A percentile compares a stretch with the other conserved stretches of the same genome.
These are phyloP conservation scores for Diprion similis DNA, from an alignment of 1,140 invertebrate genomes.

Conservation along the genomic window DNA sequence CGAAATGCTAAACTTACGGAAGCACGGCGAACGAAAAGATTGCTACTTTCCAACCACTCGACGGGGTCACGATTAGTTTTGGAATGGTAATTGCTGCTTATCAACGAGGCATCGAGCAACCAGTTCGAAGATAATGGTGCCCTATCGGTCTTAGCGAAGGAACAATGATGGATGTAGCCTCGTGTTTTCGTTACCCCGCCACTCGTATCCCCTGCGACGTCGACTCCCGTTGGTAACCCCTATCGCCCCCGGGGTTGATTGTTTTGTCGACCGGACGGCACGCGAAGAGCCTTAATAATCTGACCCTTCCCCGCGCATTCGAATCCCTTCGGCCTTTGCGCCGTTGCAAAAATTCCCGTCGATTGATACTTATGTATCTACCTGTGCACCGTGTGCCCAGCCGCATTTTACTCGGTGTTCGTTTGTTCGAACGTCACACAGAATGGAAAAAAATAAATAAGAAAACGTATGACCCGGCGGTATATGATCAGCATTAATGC, in stretches of 20 bases:
- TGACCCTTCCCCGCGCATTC: background rate
- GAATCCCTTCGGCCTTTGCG: background rate
- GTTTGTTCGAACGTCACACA: too few species aligned
- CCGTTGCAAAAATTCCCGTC: too few species aligned
- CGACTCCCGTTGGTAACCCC: background rate
- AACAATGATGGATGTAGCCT: constrained; percentile 3
- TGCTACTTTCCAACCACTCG: too few species aligned
- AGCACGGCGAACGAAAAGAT: too few species aligned
- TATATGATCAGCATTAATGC: too few species aligned
- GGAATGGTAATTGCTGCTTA: constrained; percentile 4
- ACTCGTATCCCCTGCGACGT: too few species aligned
- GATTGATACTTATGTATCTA: too few species aligned
- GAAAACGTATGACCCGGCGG: too few species aligned
- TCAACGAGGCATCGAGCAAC: background rate
- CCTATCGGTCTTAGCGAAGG: background rate
- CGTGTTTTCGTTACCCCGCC: background rate
- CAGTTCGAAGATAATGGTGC: constrained; percentile 1
- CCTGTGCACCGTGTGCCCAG: too few species aligned
- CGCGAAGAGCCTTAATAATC: background rate
- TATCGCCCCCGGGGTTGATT: constrained; percentile 6
- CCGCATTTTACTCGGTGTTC: too few species aligned
- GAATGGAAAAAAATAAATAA: too few species aligned
- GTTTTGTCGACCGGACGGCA: constrained; percentile 6
- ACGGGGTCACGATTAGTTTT: background rate
- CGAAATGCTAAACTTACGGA: too few species aligned